Percentiles rank a stretch among this genome's conserved stretches.
Conservation (phyloP, 1,140 invertebrate genomes). For the Cotesia typhae region DNA sequence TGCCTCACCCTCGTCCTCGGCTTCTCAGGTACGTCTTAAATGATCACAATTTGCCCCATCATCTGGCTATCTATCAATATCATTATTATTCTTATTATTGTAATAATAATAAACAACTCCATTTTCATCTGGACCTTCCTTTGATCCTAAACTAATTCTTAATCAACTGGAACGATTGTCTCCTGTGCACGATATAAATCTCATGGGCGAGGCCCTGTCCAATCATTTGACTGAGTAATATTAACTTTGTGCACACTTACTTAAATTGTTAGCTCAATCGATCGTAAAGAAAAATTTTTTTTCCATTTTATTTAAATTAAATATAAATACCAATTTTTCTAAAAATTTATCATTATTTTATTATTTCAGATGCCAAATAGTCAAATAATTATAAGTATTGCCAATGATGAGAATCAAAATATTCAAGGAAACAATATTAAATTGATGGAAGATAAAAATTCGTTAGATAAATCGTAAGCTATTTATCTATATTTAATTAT, state of each 20-base stretch:
- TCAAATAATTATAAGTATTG: slow-evolving; percentile 2
- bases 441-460: neutral
- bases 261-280: too few relatives aligned
- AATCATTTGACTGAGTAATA: neutral
- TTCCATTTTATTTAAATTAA: neutral
- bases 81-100: too few relatives aligned
- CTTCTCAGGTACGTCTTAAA: slow-evolving; percentile 44
- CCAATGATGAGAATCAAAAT: slow-evolving; percentile 13
- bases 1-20: slow-evolving; percentile 39
- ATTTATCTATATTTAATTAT: neutral
- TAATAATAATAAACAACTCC: too few relatives aligned
- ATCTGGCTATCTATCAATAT: neutral
- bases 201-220: neutral
- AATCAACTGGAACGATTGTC: slow-evolving; percentile 7
- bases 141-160: slow-evolving; percentile 1
- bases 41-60: neutral
- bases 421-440: neutral
- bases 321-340: neutral
- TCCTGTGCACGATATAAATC: neutral
- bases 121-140: neutral
- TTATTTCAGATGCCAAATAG: slow-evolving; percentile 13
- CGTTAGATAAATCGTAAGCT: slow-evolving; percentile 16
- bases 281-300: too few relatives aligned
- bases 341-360: neutral
- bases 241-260: neutral